A percentile compares a stretch with the other conserved stretches of the same genome.
Evolutionary conservation across 2,888 invertebrate species (phyloP).

Genomic region (Andrena bucephala): DNA sequence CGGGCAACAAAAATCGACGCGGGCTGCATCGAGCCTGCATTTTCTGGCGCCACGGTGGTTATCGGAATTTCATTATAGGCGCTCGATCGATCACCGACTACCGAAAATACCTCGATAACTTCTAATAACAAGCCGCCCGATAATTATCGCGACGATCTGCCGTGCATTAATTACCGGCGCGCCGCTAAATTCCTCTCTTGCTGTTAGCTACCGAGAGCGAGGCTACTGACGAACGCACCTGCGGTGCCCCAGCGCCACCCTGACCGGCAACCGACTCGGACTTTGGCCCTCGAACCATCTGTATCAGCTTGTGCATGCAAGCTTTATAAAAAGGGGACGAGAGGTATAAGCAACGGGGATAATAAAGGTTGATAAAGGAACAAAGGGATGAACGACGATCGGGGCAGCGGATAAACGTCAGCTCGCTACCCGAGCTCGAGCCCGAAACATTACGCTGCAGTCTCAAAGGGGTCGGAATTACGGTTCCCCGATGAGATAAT

Average conservation of each 20-base stretch:
- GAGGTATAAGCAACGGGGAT: no score
- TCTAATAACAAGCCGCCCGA: conserved; percentile 64
- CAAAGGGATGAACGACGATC: no score
- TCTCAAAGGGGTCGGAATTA: conserved; percentile 24
- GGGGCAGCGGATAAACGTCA: no score
- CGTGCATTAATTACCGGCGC: conserved; percentile 67
- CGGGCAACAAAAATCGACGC: conserved; percentile 50
- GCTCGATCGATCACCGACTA: conserved; percentile 60
- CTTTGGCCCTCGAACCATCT: no score
- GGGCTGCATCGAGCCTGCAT: conserved; percentile 53
- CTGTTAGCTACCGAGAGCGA: no score
- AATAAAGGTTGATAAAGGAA: no score
- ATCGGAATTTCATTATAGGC: conserved; percentile 72
- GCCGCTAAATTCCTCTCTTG: conserved; percentile 34
- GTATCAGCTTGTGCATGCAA: no score
- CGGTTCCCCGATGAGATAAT: conserved; percentile 9
- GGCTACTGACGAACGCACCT: conserved; percentile 2
- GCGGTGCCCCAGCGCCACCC: no score
- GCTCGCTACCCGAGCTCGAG: no score
- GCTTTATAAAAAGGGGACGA: no score
- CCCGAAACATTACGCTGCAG: not conserved
- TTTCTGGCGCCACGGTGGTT: conserved; percentile 60
- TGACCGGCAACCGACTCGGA: no score
- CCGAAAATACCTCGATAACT: conserved; percentile 67
- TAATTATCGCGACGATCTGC: conserved; percentile 66